These are phyloP conservation scores for Cheumatopsyche charites DNA, from an alignment of 1,140 invertebrate genomes.

Conservation along the genomic window DNA sequence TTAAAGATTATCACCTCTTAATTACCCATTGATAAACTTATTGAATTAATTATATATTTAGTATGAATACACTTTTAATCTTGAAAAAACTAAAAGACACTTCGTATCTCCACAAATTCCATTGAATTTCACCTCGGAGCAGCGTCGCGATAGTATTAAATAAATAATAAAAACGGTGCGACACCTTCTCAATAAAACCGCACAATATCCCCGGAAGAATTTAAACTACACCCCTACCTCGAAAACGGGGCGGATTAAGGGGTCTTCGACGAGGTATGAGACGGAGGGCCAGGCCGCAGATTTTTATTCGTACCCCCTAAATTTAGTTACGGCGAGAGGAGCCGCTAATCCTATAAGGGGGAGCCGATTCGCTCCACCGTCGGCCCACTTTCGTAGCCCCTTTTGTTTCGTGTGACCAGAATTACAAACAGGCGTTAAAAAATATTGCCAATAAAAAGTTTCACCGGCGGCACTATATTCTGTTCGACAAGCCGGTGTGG, in stretches of 20 bases:
- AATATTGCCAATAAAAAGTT: conserved; percentile 50
- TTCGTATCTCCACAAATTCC: too few relatives aligned
- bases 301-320: conserved; percentile 35
- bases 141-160: too few relatives aligned
- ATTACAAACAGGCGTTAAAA: conserved; percentile 50
- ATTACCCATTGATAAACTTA: too few relatives aligned
- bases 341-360: conserved; percentile 36
- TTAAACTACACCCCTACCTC: not conserved
- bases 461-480: conserved; percentile 49
- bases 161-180: too few relatives aligned
- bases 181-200: too few relatives aligned
- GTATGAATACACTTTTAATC: too few relatives aligned
- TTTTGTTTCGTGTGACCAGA: conserved; percentile 50
- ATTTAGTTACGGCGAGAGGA: conserved; percentile 31
- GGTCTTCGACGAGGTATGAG: not conserved
- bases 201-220: too few relatives aligned
- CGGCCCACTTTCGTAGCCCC: conserved; percentile 36
- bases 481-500: conserved; percentile 47
- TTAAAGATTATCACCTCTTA: too few relatives aligned
- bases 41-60: too few relatives aligned
- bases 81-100: too few relatives aligned
- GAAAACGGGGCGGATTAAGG: not conserved
- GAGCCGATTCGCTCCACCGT: not conserved
- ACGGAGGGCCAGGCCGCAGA: conserved; percentile 5
- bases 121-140: too few relatives aligned